Evolutionary conservation across 1,140 invertebrate species (phyloP).

Genomic region (Dendroctonus valens): DNA sequence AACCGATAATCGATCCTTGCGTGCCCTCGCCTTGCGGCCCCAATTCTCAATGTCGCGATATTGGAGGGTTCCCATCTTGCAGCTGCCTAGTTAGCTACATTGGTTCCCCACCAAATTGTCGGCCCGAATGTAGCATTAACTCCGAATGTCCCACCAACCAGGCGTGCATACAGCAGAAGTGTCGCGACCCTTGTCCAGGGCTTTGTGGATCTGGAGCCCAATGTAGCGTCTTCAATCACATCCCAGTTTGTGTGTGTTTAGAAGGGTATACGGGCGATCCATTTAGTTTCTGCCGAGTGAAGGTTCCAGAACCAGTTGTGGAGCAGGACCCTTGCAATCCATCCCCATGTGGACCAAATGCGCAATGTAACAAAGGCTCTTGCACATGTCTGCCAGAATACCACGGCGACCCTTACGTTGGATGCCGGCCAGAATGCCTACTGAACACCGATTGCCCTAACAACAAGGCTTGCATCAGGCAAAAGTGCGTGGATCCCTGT

Average conservation of each 20-base stretch:
- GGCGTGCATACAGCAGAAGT: conserved; percentile 62
- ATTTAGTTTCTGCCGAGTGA: conserved; percentile 58
- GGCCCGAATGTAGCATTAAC: conserved; percentile 72
- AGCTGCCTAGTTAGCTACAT: conserved; percentile 58
- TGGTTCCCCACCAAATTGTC: conserved; percentile 56
- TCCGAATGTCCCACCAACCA: conserved; percentile 65
- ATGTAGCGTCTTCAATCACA: conserved; percentile 62
- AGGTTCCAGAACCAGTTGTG: conserved; percentile 47
- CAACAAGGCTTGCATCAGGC: conserved; percentile 61
- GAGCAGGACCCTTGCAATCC: conserved; percentile 59
- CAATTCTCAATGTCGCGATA: conserved; percentile 65
- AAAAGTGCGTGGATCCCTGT: conserved; percentile 66
- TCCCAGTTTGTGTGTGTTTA: conserved; percentile 61
- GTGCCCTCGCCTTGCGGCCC: conserved; percentile 72
- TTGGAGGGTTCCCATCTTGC: conserved; percentile 62
- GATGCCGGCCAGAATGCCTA: conserved; percentile 73
- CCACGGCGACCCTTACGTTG: conserved; percentile 68
- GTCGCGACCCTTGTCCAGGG: conserved; percentile 65
- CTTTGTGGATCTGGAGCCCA: conserved; percentile 63
- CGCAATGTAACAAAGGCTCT: conserved; percentile 59
- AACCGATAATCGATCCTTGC: conserved; percentile 61
- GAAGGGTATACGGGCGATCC: conserved; percentile 66
- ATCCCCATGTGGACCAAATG: conserved; percentile 66
- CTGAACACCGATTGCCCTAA: conserved; percentile 64
- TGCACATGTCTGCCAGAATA: conserved; percentile 70